phyloP scores from a whole-genome alignment of 2,797 vertebrate species.

The Basileuterus tristriatus region DNA sequence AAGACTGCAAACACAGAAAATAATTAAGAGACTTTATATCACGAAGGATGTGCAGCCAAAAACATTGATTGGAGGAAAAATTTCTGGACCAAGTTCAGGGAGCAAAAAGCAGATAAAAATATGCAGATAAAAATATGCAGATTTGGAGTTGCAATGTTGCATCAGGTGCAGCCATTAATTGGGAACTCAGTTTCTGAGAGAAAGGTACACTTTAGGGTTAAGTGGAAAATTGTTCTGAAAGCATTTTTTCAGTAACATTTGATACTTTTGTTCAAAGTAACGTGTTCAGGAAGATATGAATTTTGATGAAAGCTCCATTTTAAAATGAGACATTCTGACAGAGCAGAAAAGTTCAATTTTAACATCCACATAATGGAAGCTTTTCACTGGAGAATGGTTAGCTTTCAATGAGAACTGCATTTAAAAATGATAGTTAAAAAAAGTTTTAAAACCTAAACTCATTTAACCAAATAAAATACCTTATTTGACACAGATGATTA shows the following conservation, averaged over 20 bases:
- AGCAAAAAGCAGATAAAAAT: background rate
- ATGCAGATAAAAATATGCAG: background rate
- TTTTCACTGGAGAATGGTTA: background rate
- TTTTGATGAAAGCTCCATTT: background rate
- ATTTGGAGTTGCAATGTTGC: background rate
- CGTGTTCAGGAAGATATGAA: background rate
- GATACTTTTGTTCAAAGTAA: background rate
- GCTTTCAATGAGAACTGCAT: background rate
- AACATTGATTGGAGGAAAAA: background rate
- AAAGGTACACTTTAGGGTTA: background rate
- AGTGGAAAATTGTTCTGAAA: background rate
- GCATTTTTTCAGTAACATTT: background rate
- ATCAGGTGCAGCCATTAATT: background rate
- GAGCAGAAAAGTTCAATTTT: background rate
- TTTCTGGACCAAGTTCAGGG: fast-evolving
- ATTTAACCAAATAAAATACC: background rate
- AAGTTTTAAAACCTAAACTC: background rate
- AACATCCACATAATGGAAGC: background rate
- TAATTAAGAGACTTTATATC: background rate
- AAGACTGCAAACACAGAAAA: background rate
- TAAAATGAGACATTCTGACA: background rate
- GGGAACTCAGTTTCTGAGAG: background rate
- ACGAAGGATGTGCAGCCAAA: background rate
- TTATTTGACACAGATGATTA: background rate
- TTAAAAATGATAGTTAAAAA: background rate